A percentile compares a stretch with the other conserved stretches of the same genome.
These are phyloP conservation scores for Amazona vittata DNA, from an alignment of 2,113 vertebrate species.

Conservation along the genomic window DNA sequence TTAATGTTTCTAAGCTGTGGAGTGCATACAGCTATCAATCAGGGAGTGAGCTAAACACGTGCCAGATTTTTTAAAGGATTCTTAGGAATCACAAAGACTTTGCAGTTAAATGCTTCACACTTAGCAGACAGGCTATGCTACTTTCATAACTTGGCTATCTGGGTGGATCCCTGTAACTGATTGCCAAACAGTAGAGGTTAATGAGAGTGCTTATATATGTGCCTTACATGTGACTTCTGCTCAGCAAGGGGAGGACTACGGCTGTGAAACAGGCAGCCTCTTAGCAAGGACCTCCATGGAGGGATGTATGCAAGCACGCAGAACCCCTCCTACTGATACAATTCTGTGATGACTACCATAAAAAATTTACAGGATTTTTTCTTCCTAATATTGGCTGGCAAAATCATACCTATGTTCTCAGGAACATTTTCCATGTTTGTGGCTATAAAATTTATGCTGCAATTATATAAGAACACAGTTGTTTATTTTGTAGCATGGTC, in stretches of 20 bases:
- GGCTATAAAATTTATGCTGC: neutral
- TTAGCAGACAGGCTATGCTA: neutral
- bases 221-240: neutral
- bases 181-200: neutral
- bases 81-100: neutral
- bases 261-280: neutral
- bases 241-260: neutral
- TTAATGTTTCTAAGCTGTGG: neutral
- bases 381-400: neutral
- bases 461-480: neutral
- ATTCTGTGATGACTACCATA: neutral
- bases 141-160: neutral
- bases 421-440: neutral
- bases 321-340: neutral
- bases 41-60: neutral
- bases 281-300: neutral
- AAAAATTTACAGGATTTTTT: neutral
- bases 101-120: neutral
- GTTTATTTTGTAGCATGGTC: neutral
- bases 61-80: conserved; percentile 7
- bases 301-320: neutral
- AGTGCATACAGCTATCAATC: conserved; percentile 7
- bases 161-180: neutral
- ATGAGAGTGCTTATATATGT: neutral
- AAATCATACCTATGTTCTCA: neutral